phyloP scores from a whole-genome alignment of 2,797 vertebrate species.

The Anguilla anguilla region DNA sequence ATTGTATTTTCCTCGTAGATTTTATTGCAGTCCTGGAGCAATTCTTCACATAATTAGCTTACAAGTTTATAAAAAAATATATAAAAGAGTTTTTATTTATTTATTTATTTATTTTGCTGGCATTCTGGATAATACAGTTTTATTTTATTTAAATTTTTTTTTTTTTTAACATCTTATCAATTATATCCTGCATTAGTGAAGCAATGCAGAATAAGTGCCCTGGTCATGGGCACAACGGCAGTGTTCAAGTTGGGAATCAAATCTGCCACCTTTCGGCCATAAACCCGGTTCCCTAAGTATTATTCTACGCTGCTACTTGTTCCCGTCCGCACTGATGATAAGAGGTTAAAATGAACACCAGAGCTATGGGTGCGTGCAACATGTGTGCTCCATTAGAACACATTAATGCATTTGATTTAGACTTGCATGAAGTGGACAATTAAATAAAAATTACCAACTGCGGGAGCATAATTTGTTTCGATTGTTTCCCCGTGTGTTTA shows the following conservation, averaged over 20 bases:
- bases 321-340: background rate
- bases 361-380: background rate
- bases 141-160: too few species aligned
- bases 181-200: too few species aligned
- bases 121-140: too few species aligned
- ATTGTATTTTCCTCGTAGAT: background rate
- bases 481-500: background rate
- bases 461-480: background rate
- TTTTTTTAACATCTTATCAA: too few species aligned
- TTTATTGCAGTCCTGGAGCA: background rate
- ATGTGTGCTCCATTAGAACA: background rate
- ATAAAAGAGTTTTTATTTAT: too few species aligned
- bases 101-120: too few species aligned
- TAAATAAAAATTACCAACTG: background rate
- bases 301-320: background rate
- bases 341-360: background rate
- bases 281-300: background rate
- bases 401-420: background rate
- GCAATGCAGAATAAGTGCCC: too few species aligned
- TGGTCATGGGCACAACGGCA: too few species aligned
- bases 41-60: background rate
- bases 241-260: too few species aligned
- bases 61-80: background rate
- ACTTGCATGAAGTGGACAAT: conserved; percentile 5
- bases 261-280: too few species aligned